Percentiles rank a stretch among this genome's conserved stretches.
These are phyloP conservation scores for Tyrophagus putrescentiae DNA, from an alignment of 1,140 invertebrate genomes.

Conservation along the genomic window DNA sequence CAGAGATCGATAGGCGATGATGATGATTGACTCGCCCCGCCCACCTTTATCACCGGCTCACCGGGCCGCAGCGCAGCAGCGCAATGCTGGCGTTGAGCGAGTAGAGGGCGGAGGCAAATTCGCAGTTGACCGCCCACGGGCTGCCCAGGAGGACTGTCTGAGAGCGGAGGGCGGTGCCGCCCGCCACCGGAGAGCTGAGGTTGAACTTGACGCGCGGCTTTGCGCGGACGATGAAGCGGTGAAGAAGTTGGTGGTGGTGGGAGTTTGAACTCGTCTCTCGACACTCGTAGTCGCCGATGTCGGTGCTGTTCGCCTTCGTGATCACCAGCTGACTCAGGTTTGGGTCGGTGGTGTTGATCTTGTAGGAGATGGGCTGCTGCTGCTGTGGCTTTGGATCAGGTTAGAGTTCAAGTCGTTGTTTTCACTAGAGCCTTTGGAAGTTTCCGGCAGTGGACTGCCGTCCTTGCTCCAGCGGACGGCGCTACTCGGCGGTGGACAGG, in stretches of 20 bases:
- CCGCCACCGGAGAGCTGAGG: no score
- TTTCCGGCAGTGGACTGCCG: no score
- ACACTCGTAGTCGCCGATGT: slow-evolving; percentile 12
- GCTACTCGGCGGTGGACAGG: background rate
- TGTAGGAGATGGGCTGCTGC: no score
- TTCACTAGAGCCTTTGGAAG: background rate
- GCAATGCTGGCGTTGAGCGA: background rate
- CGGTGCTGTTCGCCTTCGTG: background rate
- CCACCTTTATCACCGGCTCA: background rate
- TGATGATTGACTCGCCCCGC: background rate
- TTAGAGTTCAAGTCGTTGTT: background rate
- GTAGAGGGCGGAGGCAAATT: background rate
- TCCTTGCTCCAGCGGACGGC: background rate
- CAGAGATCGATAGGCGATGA: background rate
- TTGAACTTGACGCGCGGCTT: background rate
- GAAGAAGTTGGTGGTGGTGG: background rate
- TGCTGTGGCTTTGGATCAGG: no score
- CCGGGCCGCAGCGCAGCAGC: background rate
- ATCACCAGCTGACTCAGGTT: background rate
- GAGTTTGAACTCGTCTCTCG: background rate
- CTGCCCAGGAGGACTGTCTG: background rate
- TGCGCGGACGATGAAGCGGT: background rate
- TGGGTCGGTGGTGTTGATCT: no score
- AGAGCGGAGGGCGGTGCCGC: background rate
- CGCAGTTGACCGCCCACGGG: background rate